phyloP scores from a whole-genome alignment of 2,113 vertebrate genomes.

The Ochotona curzoniae region DNA sequence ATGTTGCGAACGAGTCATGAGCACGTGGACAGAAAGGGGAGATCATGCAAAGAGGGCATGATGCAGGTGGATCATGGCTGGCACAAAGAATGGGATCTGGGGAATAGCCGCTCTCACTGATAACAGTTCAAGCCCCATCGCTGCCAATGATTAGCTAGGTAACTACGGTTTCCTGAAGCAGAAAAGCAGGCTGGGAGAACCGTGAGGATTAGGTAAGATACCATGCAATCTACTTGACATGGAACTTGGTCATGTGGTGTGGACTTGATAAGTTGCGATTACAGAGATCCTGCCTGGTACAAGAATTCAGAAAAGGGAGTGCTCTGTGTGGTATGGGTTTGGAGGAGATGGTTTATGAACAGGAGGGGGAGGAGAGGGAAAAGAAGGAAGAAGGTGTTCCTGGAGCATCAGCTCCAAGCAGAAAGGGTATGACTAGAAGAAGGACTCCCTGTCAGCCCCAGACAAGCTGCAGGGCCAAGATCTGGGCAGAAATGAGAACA shows the following conservation, averaged over 20 bases:
- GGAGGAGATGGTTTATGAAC: background rate
- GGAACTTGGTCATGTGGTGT: background rate
- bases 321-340: background rate
- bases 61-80: background rate
- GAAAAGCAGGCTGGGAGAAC: background rate
- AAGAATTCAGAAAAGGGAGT: background rate
- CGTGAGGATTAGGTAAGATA: background rate
- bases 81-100: no score
- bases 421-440: background rate
- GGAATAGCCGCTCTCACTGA: background rate
- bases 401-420: background rate
- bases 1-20: background rate
- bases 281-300: background rate
- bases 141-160: background rate
- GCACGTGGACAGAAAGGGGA: background rate
- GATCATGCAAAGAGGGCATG: background rate
- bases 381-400: background rate
- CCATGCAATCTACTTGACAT: background rate
- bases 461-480: background rate
- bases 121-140: background rate
- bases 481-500: background rate
- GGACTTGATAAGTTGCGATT: background rate
- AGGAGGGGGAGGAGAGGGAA: background rate
- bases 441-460: background rate
- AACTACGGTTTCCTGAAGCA: background rate